phyloP scores from a whole-genome alignment of 1,140 invertebrate genomes.

The Drosophila elegans region DNA sequence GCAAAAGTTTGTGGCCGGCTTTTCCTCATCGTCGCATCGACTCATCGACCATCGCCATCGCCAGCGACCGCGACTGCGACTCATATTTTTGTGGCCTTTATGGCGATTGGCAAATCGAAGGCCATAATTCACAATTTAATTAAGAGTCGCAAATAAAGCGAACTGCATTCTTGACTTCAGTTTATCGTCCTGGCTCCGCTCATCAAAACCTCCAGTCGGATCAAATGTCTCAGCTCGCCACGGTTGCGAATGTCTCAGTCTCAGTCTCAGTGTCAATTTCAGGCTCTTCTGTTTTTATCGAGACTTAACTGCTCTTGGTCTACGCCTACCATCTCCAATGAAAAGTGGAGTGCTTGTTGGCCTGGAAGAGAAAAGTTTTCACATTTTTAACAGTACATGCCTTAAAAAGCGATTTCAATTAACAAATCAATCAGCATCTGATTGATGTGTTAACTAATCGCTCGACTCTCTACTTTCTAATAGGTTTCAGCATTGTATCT shows the following conservation, averaged over 20 bases:
- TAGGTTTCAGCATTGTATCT: background rate
- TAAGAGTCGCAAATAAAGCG: conserved; percentile 72
- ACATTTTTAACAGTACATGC: background rate
- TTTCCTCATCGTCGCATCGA: conserved; percentile 21
- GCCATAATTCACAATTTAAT: conserved; percentile 84
- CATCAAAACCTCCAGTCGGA: conserved; percentile 21
- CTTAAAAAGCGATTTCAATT: background rate
- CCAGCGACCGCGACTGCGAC: conserved; percentile 11
- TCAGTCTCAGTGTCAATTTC: conserved; percentile 1
- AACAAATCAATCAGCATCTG: background rate
- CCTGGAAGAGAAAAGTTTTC: background rate
- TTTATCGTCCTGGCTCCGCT: conserved; percentile 41
- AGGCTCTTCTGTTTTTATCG: background rate
- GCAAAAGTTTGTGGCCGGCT: conserved; percentile 51
- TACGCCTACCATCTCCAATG: background rate
- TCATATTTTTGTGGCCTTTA: conserved; percentile 81
- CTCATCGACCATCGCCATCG: conserved; percentile 2
- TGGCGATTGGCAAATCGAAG: conserved; percentile 75
- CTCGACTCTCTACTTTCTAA: background rate
- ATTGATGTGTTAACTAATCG: background rate
- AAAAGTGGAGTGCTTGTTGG: background rate
- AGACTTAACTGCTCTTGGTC: background rate
- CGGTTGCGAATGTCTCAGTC: conserved; percentile 1
- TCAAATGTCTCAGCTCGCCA: conserved; percentile 15
- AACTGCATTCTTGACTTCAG: conserved; percentile 48